These are phyloP conservation scores for Zaprionus camerounensis DNA, from an alignment of 1,140 invertebrate genomes.

Conservation along the genomic window DNA sequence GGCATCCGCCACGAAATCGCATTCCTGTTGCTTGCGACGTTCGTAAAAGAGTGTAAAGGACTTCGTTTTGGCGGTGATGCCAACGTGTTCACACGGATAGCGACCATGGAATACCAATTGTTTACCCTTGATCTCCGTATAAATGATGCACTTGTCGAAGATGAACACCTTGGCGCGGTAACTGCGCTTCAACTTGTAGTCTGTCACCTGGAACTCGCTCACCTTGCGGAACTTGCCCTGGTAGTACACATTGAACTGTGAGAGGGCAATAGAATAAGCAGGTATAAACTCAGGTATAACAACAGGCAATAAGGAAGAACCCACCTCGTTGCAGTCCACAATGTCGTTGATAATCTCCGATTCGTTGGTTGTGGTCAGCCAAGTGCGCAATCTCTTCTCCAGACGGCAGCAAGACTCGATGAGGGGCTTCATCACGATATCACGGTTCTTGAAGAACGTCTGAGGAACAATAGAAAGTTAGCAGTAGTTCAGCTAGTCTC, in stretches of 20 bases:
- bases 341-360: conserved; percentile 83
- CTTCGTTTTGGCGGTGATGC: conserved; percentile 70
- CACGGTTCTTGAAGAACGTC: conserved; percentile 80
- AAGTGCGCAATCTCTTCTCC: conserved; percentile 74
- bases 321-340: conserved; percentile 78
- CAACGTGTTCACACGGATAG: conserved; percentile 80
- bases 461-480: conserved; percentile 12
- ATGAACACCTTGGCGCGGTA: conserved; percentile 81
- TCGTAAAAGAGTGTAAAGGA: conserved; percentile 77
- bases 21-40: conserved; percentile 79
- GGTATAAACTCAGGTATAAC: neutral
- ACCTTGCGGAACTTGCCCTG: conserved; percentile 83
- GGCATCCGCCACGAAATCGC: conserved; percentile 71
- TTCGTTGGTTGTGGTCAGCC: conserved; percentile 79
- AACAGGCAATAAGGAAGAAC: neutral
- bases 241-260: conserved; percentile 78
- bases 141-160: conserved; percentile 83
- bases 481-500: neutral
- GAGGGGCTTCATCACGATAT: conserved; percentile 73
- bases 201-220: conserved; percentile 73
- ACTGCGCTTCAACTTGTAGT: conserved; percentile 66
- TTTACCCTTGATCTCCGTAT: conserved; percentile 83
- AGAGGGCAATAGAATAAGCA: neutral
- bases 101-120: conserved; percentile 76
- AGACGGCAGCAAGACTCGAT: conserved; percentile 80